These are phyloP conservation scores for Gymnogyps californianus DNA, from an alignment of 2,113 vertebrate species.

Conservation along the genomic window DNA sequence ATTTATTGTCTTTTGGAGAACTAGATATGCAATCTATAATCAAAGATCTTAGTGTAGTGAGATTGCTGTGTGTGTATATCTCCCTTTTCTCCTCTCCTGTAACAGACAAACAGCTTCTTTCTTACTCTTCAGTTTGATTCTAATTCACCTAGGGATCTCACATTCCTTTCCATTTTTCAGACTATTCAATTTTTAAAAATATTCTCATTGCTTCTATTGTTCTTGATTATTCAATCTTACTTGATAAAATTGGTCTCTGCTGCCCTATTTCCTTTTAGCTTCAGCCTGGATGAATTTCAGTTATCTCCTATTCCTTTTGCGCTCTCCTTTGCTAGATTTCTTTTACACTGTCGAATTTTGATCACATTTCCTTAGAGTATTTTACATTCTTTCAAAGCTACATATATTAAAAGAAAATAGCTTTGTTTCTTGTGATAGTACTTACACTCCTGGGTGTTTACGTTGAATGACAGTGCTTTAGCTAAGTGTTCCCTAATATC, in stretches of 20 bases:
- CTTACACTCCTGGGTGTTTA: background rate
- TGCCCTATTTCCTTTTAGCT: background rate
- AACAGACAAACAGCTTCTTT: background rate
- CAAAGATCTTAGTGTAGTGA: background rate
- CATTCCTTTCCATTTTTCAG: background rate
- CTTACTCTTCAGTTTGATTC: background rate
- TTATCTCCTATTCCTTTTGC: background rate
- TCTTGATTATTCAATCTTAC: background rate
- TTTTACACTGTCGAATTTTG: background rate
- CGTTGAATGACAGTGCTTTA: background rate
- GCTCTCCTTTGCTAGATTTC: background rate
- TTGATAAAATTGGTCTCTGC: background rate
- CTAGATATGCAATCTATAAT: background rate
- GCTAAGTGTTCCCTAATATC: background rate
- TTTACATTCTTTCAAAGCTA: background rate
- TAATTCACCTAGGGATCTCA: background rate
- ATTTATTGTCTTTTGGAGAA: background rate
- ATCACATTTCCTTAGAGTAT: background rate
- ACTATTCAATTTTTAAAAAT: background rate
- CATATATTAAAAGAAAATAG: background rate
- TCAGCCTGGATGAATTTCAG: conserved; percentile 3
- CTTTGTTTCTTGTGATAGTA: background rate
- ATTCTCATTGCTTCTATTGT: background rate
- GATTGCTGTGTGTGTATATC: background rate
- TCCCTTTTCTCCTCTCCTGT: background rate